Evolutionary conservation across 2,797 vertebrate genomes (phyloP).

Genomic region (Sciurus vulgaris): DNA sequence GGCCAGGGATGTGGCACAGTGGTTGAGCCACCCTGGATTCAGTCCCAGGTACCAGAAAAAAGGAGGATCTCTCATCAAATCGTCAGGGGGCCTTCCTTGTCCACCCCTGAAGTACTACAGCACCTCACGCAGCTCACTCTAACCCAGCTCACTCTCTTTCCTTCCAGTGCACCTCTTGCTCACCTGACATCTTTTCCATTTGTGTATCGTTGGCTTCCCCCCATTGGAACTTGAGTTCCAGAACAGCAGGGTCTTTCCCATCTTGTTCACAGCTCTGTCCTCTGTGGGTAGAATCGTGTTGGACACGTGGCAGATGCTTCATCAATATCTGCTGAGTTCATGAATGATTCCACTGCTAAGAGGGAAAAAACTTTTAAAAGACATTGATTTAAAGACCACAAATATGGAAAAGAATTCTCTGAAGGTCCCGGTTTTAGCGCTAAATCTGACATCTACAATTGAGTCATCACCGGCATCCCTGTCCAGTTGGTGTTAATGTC

Average conservation of each 20-base stretch:
- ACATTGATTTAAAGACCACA: background rate
- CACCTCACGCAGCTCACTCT: background rate
- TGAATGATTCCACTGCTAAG: background rate
- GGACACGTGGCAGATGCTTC: background rate
- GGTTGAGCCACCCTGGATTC: too few relatives aligned
- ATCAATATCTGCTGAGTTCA: background rate
- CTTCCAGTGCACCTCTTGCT: background rate
- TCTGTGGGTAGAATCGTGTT: background rate
- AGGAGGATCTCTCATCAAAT: too few relatives aligned
- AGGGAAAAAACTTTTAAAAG: background rate
- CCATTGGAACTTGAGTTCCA: background rate
- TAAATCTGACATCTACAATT: background rate
- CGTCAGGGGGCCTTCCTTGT: background rate
- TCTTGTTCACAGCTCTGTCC: background rate
- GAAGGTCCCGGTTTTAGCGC: background rate
- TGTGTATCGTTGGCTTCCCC: background rate
- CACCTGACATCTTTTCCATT: background rate
- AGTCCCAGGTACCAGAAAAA: too few relatives aligned
- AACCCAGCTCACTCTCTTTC: background rate
- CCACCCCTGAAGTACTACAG: accelerated
- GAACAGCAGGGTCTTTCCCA: background rate
- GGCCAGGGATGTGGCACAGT: too few relatives aligned
- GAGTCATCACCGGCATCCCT: accelerated
- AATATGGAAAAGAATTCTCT: background rate
- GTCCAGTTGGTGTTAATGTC: accelerated